Evolutionary conservation across 2,113 vertebrate species (phyloP).

Genomic region (Bufo bufo): DNA sequence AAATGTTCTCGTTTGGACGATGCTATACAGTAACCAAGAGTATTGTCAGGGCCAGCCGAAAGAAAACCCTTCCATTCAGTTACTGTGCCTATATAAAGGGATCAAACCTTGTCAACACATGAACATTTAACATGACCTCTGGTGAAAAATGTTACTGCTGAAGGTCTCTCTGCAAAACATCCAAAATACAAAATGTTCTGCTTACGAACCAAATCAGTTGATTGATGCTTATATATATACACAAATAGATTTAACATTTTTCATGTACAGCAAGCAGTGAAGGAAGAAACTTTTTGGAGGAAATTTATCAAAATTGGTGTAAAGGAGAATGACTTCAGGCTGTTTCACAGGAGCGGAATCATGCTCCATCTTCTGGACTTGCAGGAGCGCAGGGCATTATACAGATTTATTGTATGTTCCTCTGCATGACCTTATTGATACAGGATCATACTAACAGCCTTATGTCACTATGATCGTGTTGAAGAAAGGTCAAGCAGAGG

Average conservation of each 20-base stretch:
- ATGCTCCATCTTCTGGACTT: no score
- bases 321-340: no score
- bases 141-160: background rate
- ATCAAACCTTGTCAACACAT: background rate
- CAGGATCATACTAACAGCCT: no score
- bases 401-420: no score
- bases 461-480: no score
- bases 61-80: background rate
- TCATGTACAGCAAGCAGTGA: no score
- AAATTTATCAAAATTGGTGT: no score
- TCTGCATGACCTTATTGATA: no score
- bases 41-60: background rate
- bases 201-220: background rate
- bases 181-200: background rate
- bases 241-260: background rate
- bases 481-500: no score
- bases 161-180: background rate
- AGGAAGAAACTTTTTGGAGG: no score
- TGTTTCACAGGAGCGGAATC: no score
- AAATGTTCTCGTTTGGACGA: slow-evolving; percentile 27
- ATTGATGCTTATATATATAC: background rate
- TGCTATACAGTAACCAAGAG: background rate
- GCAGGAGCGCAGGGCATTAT: no score
- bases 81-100: background rate
- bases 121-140: background rate